These are phyloP conservation scores for Galerucella pusilla DNA, from an alignment of 2,888 invertebrate species.

Conservation along the genomic window DNA sequence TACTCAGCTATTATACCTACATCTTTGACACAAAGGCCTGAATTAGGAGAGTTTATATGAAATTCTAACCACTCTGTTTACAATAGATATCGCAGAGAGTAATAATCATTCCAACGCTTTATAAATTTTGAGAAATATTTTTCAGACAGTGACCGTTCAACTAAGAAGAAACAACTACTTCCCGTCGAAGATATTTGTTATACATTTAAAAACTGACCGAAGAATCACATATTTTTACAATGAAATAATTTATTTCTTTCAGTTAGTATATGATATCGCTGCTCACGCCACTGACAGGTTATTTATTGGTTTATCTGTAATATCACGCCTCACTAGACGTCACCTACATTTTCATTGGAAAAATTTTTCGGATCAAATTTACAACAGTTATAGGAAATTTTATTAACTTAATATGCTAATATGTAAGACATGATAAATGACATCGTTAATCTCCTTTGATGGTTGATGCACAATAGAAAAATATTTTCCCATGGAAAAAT, in stretches of 20 bases:
- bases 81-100: too few relatives aligned
- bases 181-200: too few relatives aligned
- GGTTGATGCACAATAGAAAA: constrained; percentile 6
- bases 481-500: constrained; percentile 16
- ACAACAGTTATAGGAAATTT: constrained; percentile 22
- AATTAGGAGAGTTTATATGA: too few relatives aligned
- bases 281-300: constrained; percentile 11
- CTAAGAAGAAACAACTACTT: too few relatives aligned
- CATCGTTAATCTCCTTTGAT: constrained; percentile 20
- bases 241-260: not conserved
- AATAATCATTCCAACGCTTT: too few relatives aligned
- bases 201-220: too few relatives aligned
- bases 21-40: too few relatives aligned
- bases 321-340: constrained; percentile 29
- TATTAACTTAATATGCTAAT: constrained; percentile 27
- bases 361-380: constrained; percentile 27
- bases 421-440: constrained; percentile 18
- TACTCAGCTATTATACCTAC: too few relatives aligned
- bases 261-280: not conserved
- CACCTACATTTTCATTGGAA: constrained; percentile 31
- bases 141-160: too few relatives aligned
- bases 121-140: too few relatives aligned
- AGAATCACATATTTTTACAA: too few relatives aligned
- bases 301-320: constrained; percentile 34
- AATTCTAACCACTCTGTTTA: too few relatives aligned